A percentile compares a stretch with the other conserved stretches of the same genome.
Conservation (phyloP, 2,888 invertebrate genomes). For the Mactromeris polynyma region DNA sequence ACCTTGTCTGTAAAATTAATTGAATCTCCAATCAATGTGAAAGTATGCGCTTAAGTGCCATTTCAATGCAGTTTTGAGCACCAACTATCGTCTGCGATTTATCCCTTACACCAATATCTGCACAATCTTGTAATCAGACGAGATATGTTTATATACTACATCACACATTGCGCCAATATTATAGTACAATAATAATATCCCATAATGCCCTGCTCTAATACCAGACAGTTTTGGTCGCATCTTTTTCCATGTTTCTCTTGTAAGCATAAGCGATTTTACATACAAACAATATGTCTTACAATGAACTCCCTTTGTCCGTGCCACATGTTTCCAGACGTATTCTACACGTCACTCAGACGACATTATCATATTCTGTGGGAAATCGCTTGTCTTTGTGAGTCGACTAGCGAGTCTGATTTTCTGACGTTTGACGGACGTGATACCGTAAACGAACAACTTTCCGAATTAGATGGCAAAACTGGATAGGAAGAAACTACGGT, state of each 20-base stretch:
- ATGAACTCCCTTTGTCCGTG: neutral
- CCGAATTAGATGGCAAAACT: neutral
- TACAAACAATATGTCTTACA: neutral
- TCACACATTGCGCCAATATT: no score
- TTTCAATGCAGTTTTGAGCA: no score
- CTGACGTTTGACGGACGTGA: constrained; percentile 13
- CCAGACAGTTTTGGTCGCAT: neutral
- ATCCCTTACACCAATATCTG: no score
- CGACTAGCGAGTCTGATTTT: neutral
- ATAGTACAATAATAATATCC: neutral
- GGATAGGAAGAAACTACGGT: constrained; percentile 1
- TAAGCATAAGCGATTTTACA: neutral
- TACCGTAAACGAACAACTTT: neutral
- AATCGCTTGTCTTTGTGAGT: neutral
- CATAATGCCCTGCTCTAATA: neutral
- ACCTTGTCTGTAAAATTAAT: no score
- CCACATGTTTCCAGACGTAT: neutral
- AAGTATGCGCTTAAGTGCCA: no score
- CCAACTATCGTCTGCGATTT: no score
- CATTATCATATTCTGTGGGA: neutral
- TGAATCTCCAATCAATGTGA: no score
- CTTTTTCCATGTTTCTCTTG: neutral
- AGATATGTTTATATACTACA: no score
- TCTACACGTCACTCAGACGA: neutral
- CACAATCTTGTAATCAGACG: no score